phyloP scores from a whole-genome alignment of 2,888 invertebrate species.

The Lymantria monacha region DNA sequence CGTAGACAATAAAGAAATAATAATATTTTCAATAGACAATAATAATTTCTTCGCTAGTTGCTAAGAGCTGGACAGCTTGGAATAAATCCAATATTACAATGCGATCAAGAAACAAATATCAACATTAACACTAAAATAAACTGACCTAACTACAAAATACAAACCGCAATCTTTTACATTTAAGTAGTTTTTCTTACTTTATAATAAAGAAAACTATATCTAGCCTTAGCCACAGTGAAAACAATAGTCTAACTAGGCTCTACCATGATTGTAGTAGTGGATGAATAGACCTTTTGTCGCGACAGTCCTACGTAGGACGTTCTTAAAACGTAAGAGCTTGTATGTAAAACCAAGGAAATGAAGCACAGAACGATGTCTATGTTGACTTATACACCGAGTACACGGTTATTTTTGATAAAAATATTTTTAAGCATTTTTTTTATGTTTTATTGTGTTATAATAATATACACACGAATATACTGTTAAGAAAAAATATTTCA shows the following conservation, averaged over 20 bases:
- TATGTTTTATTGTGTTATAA: no score
- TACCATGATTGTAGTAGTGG: constrained; percentile 53
- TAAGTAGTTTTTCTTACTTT: constrained; percentile 13
- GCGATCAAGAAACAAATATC: constrained; percentile 14
- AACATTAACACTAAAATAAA: constrained; percentile 19
- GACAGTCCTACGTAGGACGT: constrained; percentile 46
- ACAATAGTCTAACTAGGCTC: constrained; percentile 67
- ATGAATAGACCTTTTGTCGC: constrained; percentile 64
- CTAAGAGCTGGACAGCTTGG: constrained; percentile 20
- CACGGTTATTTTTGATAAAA: no score
- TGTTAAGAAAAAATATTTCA: no score
- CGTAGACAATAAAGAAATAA: no score
- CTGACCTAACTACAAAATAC: constrained; percentile 24
- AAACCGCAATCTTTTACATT: neutral
- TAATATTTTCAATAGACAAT: no score
- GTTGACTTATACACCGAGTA: no score
- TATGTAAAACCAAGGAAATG: constrained; percentile 29
- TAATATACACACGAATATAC: no score
- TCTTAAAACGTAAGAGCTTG: constrained; percentile 41
- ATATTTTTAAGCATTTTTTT: no score
- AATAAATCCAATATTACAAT: constrained; percentile 25
- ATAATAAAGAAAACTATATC: constrained; percentile 31
- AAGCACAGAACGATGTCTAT: constrained; percentile 12
- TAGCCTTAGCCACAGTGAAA: constrained; percentile 41
- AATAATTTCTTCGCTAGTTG: no score